A percentile compares a stretch with the other conserved stretches of the same genome.
Conservation (phyloP, 2,797 vertebrate species). For the Chelmon rostratus region DNA sequence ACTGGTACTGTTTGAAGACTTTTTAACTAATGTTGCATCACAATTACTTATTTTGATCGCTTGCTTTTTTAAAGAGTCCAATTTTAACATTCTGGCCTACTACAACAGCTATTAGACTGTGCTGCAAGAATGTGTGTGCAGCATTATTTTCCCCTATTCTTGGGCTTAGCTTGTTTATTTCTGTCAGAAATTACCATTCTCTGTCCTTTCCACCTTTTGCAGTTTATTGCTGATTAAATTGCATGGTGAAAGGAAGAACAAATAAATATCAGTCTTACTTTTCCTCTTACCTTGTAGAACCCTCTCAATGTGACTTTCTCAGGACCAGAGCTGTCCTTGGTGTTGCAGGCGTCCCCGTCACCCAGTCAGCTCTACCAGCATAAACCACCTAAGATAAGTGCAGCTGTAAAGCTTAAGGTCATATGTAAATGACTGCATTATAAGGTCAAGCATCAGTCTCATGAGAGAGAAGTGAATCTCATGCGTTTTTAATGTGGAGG, state of each 20-base stretch:
- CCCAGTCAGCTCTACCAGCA: constrained; percentile 28
- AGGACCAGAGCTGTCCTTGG: constrained; percentile 18
- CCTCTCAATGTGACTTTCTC: neutral
- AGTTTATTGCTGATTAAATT: constrained; percentile 22
- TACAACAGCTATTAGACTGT: neutral
- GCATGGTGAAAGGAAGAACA: neutral
- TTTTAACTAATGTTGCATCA: neutral
- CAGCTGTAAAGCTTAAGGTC: constrained; percentile 54
- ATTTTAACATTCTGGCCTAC: neutral
- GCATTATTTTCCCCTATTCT: constrained; percentile 7
- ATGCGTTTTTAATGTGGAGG: constrained; percentile 38
- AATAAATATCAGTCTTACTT: neutral
- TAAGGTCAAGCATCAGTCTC: constrained; percentile 58
- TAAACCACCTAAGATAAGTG: constrained; percentile 33
- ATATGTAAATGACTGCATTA: constrained; percentile 67
- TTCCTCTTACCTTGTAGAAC: constrained; percentile 10
- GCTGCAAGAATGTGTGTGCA: neutral
- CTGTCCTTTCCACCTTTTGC: neutral
- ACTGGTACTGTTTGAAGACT: neutral
- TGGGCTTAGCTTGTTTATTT: constrained; percentile 2
- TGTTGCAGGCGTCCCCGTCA: constrained; percentile 23
- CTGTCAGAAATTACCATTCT: neutral
- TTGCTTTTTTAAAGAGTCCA: neutral
- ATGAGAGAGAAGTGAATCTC: constrained; percentile 16
- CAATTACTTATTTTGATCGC: neutral